Evolutionary conservation across 1,140 invertebrate species (phyloP), one percentile per base, ranked within the genome.

Genomic region (Euborellia annulipes): DNA sequence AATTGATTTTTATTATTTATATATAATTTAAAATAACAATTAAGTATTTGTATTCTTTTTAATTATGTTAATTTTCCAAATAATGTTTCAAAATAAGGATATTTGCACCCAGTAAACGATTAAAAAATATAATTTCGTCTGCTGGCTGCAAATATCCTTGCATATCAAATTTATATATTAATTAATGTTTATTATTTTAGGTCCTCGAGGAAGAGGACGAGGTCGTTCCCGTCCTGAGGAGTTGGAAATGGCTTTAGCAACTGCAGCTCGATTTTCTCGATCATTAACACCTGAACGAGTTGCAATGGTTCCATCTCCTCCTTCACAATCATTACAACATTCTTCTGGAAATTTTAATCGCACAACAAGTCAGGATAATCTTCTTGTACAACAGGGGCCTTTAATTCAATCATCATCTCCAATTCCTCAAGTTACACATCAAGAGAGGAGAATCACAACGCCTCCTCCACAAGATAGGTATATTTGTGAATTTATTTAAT

Each of bases 241-340:
- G 19, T 41, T 60, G 32, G 62, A 68, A 45, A 39, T 50, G 38
- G 50, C 55, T 34, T 3, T 50, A 50, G 23, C 42, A 20, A 22
- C 16, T 21, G 21, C 44, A 2, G 44, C 48, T 13, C 50, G 49
- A 48, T 43, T 58, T 48, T 60, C 62, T 27, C 62, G 69, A 50
- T 64, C 68, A 43, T 57, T 64, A 41, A 72, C 71, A 23, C 70
- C 70, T 27, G 69, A 73, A 52, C 61, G 50, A 48, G 41, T 54
- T 17, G 37, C 49, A 9, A 22, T 48, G 14, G 45, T 48, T n/a
- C 18, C 18, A 18, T 18, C 18, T n/a, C 18, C 4, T 4, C n/a
- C 4, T 4, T 6, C 36, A 7, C 14, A 6, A 7, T 38, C 36
- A n/a, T 38, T 38, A 38, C n/a, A 38, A 38, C 36, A 16, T 38